Base-by-base conservation (phyloP, 2,113 vertebrate genomes). In the Hiodon alosoides region DNA sequence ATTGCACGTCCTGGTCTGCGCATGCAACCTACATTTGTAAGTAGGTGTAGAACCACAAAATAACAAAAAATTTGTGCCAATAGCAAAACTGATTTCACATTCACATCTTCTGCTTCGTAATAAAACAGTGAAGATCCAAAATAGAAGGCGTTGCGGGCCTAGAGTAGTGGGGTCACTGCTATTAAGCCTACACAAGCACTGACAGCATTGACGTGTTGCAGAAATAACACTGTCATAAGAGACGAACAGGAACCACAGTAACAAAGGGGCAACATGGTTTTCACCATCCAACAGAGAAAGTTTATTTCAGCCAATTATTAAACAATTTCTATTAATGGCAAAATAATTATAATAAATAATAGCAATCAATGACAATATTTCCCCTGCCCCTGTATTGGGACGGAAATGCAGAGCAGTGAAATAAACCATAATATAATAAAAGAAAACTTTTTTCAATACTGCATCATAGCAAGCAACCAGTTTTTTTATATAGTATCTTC, bases 381-480 rank as follows among this genome's bases (percentile, higher is more conserved):
- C 81, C 57, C 69, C 73, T 81, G 85, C 85, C 83, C 85, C 78
- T 82, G 78, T 79, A 82, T 72, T 86, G 85, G 86, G 84, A 85
- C 87, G 86, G 89, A 84, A 71, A 83, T 75, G 13, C 84, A 83
- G 87, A 84, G 84, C 85, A 89, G 84, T 84, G 86, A 88, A 86
- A 89, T 84, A 85, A 81, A 82, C 83, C 79, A 78, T 86, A 88
- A 90, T 87, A 86, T 85, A 88, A 90, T 87, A 86, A 81, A 80
- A 80, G 78, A 73, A 73, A 80, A 76, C 69, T 72, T 55, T 67
- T 81, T 76, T 14, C 7, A 60, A 84, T 87, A 88, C 90, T 85
- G 88, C 86, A 87, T 89, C 84, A 91, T 85, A 90, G 87, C 87
- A 91, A 90, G 89, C 88, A 90, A 90, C 85, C 86, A 90, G 81